phyloP scores from a whole-genome alignment of 2,888 invertebrate genomes.

The Nomada goodeniana region DNA sequence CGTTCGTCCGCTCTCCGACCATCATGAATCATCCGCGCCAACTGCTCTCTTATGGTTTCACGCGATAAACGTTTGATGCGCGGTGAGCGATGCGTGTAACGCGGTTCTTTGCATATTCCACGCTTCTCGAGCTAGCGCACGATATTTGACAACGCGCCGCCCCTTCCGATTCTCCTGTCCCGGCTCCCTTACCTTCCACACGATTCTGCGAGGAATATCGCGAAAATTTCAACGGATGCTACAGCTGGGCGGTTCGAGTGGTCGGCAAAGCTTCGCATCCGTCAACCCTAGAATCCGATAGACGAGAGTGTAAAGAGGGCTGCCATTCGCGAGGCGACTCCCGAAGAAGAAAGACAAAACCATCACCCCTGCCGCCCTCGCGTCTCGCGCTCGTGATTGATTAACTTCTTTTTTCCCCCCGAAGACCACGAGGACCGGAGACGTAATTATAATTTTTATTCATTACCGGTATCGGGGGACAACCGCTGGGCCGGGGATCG shows the following conservation, averaged over 20 bases:
- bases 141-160: conserved; percentile 59
- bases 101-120: conserved; percentile 75
- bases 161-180: conserved; percentile 17
- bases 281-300: conserved; percentile 44
- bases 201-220: not conserved
- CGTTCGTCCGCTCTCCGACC: conserved; percentile 56
- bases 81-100: conserved; percentile 78
- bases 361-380: conserved; percentile 49
- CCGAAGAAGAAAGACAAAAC: conserved; percentile 65
- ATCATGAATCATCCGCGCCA: conserved; percentile 82
- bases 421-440: conserved; percentile 75
- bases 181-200: conserved; percentile 31
- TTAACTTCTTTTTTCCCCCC: conserved; percentile 81
- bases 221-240: not conserved
- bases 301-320: conserved; percentile 56
- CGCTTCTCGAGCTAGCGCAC: conserved; percentile 53
- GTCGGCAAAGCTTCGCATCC: conserved; percentile 5
- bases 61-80: conserved; percentile 81
- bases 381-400: conserved; percentile 81
- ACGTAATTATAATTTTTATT: conserved; percentile 85
- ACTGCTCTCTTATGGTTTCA: conserved; percentile 81
- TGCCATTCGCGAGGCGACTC: conserved; percentile 46
- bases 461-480: conserved; percentile 77
- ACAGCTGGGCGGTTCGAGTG: no score
- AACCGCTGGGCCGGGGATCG: conserved; percentile 64